A percentile compares a stretch with the other conserved stretches of the same genome.
Conservation (phyloP, 2,888 invertebrate species). For the Melinaea marsaeus region DNA sequence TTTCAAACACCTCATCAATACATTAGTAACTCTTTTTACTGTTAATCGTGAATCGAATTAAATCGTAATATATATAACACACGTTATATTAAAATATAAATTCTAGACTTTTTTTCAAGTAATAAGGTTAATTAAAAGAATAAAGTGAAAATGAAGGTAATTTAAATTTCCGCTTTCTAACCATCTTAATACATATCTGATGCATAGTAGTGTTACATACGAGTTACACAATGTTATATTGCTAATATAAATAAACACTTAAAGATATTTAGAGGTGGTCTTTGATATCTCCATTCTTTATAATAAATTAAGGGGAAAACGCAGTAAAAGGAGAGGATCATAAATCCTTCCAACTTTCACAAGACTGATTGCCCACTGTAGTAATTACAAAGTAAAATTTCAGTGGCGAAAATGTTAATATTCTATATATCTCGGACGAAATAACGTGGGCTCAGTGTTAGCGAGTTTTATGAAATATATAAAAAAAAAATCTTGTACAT, state of each 20-base stretch:
- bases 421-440: not conserved
- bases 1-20: conserved; percentile 17
- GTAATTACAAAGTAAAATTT: conserved; percentile 18
- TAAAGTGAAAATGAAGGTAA: conserved; percentile 5
- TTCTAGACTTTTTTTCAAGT: not conserved
- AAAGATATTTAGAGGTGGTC: too few relatives aligned
- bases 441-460: not conserved
- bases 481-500: not conserved
- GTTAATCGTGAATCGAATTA: not conserved
- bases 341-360: not conserved
- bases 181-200: not conserved
- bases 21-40: not conserved
- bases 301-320: not conserved
- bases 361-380: conserved; percentile 1
- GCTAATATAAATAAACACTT: too few relatives aligned
- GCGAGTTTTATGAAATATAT: not conserved
- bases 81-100: too few relatives aligned
- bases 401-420: conserved; percentile 2
- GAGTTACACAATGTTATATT: conserved; percentile 1
- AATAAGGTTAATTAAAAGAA: not conserved
- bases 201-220: conserved; percentile 1
- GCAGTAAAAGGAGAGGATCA: not conserved
- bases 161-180: conserved; percentile 8
- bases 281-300: too few relatives aligned
- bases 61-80: not conserved